Percentiles rank a stretch among this genome's conserved stretches.
These are phyloP conservation scores for Leptinotarsa defecta DNA, from an alignment of 1,140 invertebrate genomes.

Conservation along the genomic window DNA sequence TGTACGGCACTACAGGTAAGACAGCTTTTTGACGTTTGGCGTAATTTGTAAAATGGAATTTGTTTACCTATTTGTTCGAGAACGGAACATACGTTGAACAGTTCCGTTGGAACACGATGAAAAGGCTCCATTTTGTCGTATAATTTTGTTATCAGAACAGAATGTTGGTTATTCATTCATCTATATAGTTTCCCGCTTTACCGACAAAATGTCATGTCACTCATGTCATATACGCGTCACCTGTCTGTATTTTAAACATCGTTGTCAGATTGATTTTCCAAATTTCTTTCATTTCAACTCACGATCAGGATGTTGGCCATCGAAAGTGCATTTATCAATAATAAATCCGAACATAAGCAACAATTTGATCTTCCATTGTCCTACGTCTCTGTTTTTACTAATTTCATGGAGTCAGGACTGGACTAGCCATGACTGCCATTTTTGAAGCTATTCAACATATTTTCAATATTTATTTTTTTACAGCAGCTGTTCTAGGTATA, in stretches of 20 bases:
- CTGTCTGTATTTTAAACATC: not conserved
- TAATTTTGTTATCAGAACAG: not conserved
- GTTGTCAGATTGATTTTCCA: not conserved
- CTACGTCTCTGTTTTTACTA: too few relatives aligned
- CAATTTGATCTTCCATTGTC: too few relatives aligned
- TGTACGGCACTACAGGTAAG: slow-evolving; percentile 56
- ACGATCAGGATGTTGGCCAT: too few relatives aligned
- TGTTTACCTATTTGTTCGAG: not conserved
- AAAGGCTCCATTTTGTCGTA: not conserved
- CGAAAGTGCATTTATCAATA: too few relatives aligned
- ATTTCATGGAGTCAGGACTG: too few relatives aligned
- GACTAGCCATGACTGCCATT: too few relatives aligned
- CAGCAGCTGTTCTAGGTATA: too few relatives aligned
- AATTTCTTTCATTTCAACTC: not conserved
- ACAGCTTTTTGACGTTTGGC: slow-evolving; percentile 23
- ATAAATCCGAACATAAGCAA: too few relatives aligned
- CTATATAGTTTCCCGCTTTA: slow-evolving; percentile 16
- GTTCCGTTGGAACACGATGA: not conserved
- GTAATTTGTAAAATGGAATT: not conserved
- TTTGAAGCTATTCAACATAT: too few relatives aligned
- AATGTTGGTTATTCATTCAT: not conserved
- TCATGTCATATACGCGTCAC: not conserved
- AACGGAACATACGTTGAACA: too few relatives aligned
- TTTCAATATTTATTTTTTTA: too few relatives aligned
- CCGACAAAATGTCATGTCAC: not conserved